A percentile compares a stretch with the other conserved stretches of the same genome.
phyloP scores from a whole-genome alignment of 2,113 vertebrate genomes.

The Centropus unirufus region DNA sequence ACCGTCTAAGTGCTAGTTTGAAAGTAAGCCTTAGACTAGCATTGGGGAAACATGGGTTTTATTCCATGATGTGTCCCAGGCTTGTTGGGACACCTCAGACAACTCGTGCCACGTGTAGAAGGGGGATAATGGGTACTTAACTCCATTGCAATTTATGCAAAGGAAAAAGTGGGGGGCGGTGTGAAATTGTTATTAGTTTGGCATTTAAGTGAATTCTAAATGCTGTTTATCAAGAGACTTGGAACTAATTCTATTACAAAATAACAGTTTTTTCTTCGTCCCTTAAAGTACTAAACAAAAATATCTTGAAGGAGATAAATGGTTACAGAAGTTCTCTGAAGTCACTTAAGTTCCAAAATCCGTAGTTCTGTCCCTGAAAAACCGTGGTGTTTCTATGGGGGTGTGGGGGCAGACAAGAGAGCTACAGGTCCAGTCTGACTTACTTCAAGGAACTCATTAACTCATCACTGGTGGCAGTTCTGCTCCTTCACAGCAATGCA shows the following conservation, averaged over 20 bases:
- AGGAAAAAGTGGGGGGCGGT: neutral
- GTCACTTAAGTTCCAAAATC: neutral
- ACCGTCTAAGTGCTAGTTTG: neutral
- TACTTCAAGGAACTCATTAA: neutral
- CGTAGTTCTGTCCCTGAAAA: neutral
- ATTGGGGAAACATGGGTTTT: neutral
- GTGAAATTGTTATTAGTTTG: neutral
- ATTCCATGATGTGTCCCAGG: neutral
- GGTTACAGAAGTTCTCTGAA: neutral
- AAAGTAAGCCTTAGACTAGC: neutral
- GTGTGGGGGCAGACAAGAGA: neutral
- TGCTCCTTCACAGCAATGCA: neutral
- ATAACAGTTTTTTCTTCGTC: neutral
- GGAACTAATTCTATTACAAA: neutral
- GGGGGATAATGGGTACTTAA: neutral
- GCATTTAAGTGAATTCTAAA: neutral
- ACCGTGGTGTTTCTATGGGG: neutral
- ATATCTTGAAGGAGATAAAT: neutral
- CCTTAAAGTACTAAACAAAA: neutral
- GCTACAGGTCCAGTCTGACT: neutral
- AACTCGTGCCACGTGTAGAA: neutral
- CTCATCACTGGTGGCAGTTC: accelerated
- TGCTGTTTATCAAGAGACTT: neutral
- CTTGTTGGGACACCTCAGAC: neutral
- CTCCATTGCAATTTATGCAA: neutral